A percentile compares a stretch with the other conserved stretches of the same genome.
Conservation (phyloP, 1,140 invertebrate species). For the Gryon sp. region DNA sequence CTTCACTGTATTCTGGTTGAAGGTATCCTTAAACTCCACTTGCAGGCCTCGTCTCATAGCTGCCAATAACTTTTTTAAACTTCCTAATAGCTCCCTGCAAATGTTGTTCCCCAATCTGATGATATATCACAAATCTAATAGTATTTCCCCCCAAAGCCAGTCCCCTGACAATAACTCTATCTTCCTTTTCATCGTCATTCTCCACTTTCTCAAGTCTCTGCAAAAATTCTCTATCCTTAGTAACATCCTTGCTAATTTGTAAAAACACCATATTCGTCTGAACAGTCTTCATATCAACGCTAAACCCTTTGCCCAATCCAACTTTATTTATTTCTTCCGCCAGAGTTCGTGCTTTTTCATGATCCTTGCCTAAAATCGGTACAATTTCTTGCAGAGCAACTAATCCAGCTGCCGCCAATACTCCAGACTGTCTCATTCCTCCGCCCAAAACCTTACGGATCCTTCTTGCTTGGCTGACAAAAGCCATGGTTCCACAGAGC, state of each 20-base stretch:
- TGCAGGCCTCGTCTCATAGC: too few species aligned
- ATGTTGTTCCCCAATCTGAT: conserved; percentile 83
- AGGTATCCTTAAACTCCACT: background rate
- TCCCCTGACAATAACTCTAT: conserved; percentile 80
- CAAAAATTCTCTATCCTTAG: conserved; percentile 80
- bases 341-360: conserved; percentile 84
- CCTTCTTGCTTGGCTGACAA: conserved; percentile 87
- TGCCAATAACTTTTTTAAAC: conserved; percentile 80
- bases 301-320: conserved; percentile 72
- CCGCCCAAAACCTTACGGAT: conserved; percentile 93
- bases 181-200: conserved; percentile 76
- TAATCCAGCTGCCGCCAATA: conserved; percentile 92
- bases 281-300: conserved; percentile 83
- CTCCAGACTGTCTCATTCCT: conserved; percentile 93
- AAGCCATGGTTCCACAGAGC: conserved; percentile 87
- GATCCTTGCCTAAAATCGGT: conserved; percentile 86
- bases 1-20: too few species aligned
- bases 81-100: conserved; percentile 84
- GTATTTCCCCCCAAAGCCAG: conserved; percentile 79
- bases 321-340: conserved; percentile 82
- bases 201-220: conserved; percentile 80
- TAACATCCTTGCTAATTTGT: conserved; percentile 77
- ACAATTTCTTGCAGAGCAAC: conserved; percentile 89
- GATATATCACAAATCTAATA: conserved; percentile 84
- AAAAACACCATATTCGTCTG: conserved; percentile 91